Base-by-base conservation (phyloP, 2,113 vertebrate genomes). In the Clinocottus analis region DNA sequence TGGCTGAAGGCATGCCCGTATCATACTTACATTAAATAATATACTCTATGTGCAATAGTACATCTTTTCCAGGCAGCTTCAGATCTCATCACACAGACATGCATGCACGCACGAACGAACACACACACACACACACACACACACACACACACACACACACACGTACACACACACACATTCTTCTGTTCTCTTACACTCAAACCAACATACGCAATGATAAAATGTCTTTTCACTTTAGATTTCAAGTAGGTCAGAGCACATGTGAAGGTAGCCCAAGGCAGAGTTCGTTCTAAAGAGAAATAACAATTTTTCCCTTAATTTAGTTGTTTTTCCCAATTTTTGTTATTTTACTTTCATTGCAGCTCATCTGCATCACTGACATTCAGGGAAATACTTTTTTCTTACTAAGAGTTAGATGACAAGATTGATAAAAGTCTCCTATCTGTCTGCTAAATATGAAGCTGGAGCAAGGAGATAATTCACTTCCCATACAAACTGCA, bases 241-340 rank as follows among this genome's bases (percentile, higher is more conserved):
- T 60, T 75, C 63, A 90, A 80, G 58, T 89, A 85, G 85, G 85
- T 89, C 88, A 88, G 71, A 62, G 45, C 83, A 69, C n/a, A n/a
- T 47, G 53, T 47, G 51, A 66, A 65, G 17, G 49, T 16, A 65
- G 77, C 90, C 80, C 11, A 19, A 80, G 82, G 87, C 81, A 66
- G 43, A 73, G 43, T 19, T 58, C 3, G 65, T n/a, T 35, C 64
- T 47, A 10, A 49, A 70, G 37, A 77, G 21, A 33, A 75, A 82
- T 33, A 47, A 51, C n/a, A 72, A 19, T 19, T 45, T 66, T 58
- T 5, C 53, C 25, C 17, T 0, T 66, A n/a, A 62, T 80, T 19
- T 37, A 33, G 14, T 55, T 9, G 19, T 59, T 1, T 29, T 21
- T 43, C 43, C 53, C 14, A 11, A 25, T 31, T 37, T 37, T 9